phyloP scores from a whole-genome alignment of 2,113 vertebrate genomes.

The Elaphurus davidianus region DNA sequence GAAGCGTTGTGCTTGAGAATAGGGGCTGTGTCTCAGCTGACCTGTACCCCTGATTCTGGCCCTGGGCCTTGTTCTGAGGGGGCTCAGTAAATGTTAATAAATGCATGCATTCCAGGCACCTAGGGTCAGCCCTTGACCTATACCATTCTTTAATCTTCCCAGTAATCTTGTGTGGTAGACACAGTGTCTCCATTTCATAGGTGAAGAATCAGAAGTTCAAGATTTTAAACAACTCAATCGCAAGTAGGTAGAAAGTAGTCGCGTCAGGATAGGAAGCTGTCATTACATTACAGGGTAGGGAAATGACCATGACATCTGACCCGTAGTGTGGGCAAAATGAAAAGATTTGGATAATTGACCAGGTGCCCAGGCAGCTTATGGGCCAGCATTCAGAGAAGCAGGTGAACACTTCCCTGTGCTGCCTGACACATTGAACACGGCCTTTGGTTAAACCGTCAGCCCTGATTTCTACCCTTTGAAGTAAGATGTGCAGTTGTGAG shows the following conservation, averaged over 20 bases:
- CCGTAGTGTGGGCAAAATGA: background rate
- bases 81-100: background rate
- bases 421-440: background rate
- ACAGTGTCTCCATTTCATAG: background rate
- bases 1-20: rapidly evolving
- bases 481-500: slow-evolving; percentile 71
- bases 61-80: background rate
- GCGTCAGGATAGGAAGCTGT: background rate
- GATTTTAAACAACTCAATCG: background rate
- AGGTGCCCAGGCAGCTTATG: background rate
- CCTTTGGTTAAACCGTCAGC: slow-evolving; percentile 68
- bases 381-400: background rate
- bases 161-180: background rate
- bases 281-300: background rate
- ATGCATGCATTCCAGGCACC: background rate
- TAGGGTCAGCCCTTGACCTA: background rate
- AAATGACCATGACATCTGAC: background rate
- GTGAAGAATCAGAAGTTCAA: background rate
- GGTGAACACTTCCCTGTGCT: background rate
- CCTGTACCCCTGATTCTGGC: background rate
- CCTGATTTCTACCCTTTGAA: slow-evolving; percentile 72
- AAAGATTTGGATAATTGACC: background rate
- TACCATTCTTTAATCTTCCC: background rate
- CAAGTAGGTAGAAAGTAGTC: background rate
- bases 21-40: background rate